Conservation (phyloP, 2,797 vertebrate genomes). For the Sebastes aleutianus region DNA sequence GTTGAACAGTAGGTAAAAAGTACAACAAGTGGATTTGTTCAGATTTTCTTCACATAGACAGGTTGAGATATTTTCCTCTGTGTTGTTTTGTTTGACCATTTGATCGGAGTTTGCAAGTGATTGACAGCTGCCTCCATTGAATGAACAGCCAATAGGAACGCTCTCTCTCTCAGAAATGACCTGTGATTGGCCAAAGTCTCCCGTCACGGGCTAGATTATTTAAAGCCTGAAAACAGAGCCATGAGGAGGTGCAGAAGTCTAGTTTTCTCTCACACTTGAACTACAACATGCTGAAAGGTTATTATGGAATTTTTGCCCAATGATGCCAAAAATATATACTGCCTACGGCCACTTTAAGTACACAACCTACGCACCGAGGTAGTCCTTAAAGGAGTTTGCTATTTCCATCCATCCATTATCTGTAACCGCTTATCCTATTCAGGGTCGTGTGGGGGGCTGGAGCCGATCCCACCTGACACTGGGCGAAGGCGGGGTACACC, state of each 20-base stretch:
- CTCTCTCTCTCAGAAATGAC: accelerated
- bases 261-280: too few species aligned
- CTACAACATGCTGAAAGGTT: too few species aligned
- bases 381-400: too few species aligned
- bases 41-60: background rate
- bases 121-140: too few species aligned
- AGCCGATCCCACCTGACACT: accelerated
- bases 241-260: too few species aligned
- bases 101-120: too few species aligned
- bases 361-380: accelerated
- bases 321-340: too few species aligned
- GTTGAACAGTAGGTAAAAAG: background rate
- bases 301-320: too few species aligned
- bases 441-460: too few species aligned
- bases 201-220: accelerated
- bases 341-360: accelerated
- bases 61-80: background rate
- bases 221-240: too few species aligned
- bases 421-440: accelerated
- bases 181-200: too few species aligned
- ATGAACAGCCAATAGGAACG: too few species aligned
- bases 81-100: background rate
- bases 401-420: accelerated
- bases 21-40: background rate
- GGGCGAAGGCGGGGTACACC: accelerated